A percentile compares a stretch with the other conserved stretches of the same genome.
phyloP scores from a whole-genome alignment of 2,888 invertebrate genomes.

The Amblyjoppa proteus region DNA sequence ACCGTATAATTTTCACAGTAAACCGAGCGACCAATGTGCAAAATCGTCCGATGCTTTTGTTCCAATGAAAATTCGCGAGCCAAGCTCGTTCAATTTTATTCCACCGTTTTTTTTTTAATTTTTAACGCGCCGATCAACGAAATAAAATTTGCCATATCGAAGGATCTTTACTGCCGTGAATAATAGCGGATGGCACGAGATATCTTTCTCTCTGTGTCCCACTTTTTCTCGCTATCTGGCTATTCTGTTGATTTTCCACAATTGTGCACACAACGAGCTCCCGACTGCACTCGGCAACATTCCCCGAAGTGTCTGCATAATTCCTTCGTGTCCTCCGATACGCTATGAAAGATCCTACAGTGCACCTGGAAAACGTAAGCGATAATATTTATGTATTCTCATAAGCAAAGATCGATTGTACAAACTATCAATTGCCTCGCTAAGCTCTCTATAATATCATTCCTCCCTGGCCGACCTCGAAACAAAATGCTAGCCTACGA shows the following conservation, averaged over 20 bases:
- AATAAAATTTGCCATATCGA: neutral
- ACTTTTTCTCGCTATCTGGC: constrained; percentile 4
- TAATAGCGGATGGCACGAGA: neutral
- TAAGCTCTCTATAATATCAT: neutral
- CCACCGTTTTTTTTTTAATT: neutral
- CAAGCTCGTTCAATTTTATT: neutral
- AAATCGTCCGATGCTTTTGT: neutral
- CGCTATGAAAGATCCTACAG: neutral
- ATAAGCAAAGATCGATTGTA: constrained; percentile 31
- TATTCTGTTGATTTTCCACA: constrained; percentile 23
- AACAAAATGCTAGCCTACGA: neutral
- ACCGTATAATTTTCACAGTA: constrained; percentile 15
- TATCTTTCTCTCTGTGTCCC: neutral
- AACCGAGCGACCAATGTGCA: neutral
- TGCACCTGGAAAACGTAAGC: neutral
- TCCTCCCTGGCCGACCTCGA: constrained; percentile 26
- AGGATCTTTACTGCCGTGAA: neutral
- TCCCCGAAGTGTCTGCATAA: neutral
- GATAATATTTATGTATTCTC: constrained; percentile 36
- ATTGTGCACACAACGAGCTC: neutral
- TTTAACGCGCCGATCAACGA: neutral
- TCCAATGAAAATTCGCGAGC: neutral
- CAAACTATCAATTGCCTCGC: constrained; percentile 25
- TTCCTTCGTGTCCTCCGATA: neutral
- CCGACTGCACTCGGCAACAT: neutral